These are phyloP conservation scores for Cheilosia pagana DNA, from an alignment of 2,888 invertebrate genomes.

Conservation along the genomic window DNA sequence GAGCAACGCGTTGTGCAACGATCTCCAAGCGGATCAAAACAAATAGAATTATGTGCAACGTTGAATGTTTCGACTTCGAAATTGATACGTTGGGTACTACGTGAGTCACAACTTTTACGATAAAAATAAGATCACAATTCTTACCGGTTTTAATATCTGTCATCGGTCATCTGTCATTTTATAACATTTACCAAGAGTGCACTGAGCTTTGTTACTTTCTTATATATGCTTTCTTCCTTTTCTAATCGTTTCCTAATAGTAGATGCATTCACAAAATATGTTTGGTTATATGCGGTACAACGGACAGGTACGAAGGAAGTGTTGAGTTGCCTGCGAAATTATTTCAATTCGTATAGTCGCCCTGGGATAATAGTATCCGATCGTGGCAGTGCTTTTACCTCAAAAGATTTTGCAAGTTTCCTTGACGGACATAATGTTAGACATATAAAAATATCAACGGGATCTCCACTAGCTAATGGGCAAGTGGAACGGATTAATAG, in stretches of 20 bases:
- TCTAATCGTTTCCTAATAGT: not conserved
- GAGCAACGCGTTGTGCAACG: too few relatives aligned
- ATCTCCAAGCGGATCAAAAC: too few relatives aligned
- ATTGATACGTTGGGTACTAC: too few relatives aligned
- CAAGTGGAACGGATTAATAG: not conserved
- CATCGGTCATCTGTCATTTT: too few relatives aligned
- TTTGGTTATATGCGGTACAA: not conserved
- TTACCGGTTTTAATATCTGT: too few relatives aligned
- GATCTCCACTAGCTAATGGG: not conserved
- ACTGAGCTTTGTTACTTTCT: too few relatives aligned
- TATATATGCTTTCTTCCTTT: too few relatives aligned
- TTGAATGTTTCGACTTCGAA: too few relatives aligned
- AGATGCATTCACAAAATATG: not conserved
- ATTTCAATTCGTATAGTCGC: not conserved
- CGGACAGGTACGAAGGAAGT: not conserved
- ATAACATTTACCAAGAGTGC: too few relatives aligned
- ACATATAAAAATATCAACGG: not conserved
- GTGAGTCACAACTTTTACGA: too few relatives aligned
- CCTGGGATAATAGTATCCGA: not conserved
- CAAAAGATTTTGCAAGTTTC: not conserved
- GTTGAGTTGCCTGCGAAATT: not conserved
- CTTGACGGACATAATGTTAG: not conserved
- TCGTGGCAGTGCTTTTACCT: constrained; percentile 1
- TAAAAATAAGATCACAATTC: too few relatives aligned
- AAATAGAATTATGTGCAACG: too few relatives aligned